Evolutionary conservation across 2,888 invertebrate genomes (phyloP).

Genomic region (Spialia ferax): DNA sequence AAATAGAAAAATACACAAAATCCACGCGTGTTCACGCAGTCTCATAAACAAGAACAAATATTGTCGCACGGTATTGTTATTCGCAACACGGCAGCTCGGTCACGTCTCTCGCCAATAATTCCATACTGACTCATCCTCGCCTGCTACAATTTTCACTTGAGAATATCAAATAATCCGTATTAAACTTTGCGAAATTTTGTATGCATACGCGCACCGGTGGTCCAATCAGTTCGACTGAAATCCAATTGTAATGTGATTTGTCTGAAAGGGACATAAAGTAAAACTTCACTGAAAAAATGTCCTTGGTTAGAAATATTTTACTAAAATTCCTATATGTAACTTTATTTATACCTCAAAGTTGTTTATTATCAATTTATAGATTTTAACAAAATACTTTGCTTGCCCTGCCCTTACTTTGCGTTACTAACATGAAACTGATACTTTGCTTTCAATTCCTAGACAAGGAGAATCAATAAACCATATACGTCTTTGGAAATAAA

Average conservation of each 20-base stretch:
- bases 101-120: slow-evolving; percentile 81
- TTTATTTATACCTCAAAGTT: no score
- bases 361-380: no score
- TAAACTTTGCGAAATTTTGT: slow-evolving; percentile 39
- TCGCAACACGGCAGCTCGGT: slow-evolving; percentile 66
- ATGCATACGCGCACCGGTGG: slow-evolving; percentile 25
- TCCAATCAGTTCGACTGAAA: slow-evolving; percentile 28
- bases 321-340: no score
- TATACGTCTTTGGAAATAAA: slow-evolving; percentile 17
- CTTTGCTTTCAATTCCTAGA: slow-evolving; percentile 1
- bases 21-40: slow-evolving; percentile 7
- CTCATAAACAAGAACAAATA: slow-evolving; percentile 51
- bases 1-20: background rate
- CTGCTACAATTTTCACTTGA: slow-evolving; percentile 74
- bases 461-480: slow-evolving; percentile 26
- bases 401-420: no score
- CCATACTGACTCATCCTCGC: slow-evolving; percentile 70
- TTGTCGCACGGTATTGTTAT: slow-evolving; percentile 71
- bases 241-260: slow-evolving; percentile 9
- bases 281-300: background rate
- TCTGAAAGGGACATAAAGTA: no score
- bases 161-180: slow-evolving; percentile 72
- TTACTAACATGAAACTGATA: slow-evolving; percentile 22
- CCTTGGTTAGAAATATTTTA: no score
- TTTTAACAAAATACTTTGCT: no score